Evolutionary conservation across 2,797 vertebrate species (phyloP).

Genomic region (Rhabdophis nuchalis): DNA sequence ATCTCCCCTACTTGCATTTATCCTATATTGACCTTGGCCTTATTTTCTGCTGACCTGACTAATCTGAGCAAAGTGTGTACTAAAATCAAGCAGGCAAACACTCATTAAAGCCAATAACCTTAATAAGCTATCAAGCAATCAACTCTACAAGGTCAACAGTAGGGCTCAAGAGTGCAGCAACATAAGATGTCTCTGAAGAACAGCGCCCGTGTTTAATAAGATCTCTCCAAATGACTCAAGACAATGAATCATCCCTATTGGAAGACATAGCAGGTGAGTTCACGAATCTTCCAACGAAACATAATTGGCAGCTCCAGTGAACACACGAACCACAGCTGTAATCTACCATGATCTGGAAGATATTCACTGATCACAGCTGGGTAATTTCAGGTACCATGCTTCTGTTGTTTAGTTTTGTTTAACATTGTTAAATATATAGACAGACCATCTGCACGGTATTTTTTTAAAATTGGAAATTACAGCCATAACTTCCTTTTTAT

Average conservation of each 20-base stretch:
- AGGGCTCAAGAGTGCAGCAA: not conserved
- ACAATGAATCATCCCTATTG: constrained; percentile 51
- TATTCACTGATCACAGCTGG: constrained; percentile 80
- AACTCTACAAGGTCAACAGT: constrained; percentile 18
- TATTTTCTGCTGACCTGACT: constrained; percentile 30
- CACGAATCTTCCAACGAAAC: constrained; percentile 47
- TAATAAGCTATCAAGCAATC: constrained; percentile 30
- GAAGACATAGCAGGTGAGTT: constrained; percentile 48
- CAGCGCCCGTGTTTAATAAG: not conserved
- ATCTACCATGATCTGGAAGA: constrained; percentile 76
- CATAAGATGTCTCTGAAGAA: not conserved
- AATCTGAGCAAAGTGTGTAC: constrained; percentile 16
- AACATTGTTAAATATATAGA: constrained; percentile 83
- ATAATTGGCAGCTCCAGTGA: constrained; percentile 58
- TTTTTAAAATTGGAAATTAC: constrained; percentile 86
- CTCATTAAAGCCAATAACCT: constrained; percentile 27
- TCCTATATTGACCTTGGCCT: constrained; percentile 22
- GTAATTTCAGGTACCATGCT: constrained; percentile 82
- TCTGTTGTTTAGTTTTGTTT: constrained; percentile 83
- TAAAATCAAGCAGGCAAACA: constrained; percentile 32
- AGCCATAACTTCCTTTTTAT: constrained; percentile 84
- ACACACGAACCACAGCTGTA: constrained; percentile 73
- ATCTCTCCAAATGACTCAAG: not conserved
- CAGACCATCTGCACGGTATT: constrained; percentile 81
- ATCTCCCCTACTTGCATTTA: not conserved